Conservation (phyloP, 2,888 invertebrate genomes). For the Drosophila conformis region DNA sequence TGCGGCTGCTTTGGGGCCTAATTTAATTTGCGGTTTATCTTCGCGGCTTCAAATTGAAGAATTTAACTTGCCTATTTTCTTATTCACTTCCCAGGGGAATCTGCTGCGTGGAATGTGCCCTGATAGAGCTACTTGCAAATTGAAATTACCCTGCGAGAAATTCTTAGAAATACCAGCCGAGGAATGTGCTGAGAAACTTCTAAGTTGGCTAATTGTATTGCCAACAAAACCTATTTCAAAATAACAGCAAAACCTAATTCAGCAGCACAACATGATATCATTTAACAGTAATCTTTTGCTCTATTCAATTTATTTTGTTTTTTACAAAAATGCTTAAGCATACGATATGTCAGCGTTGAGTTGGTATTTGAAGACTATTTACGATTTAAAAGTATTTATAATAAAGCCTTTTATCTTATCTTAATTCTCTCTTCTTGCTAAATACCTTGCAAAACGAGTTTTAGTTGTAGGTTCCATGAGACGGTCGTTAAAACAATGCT, state of each 20-base stretch:
- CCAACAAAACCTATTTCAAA: neutral
- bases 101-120: constrained; percentile 38
- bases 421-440: constrained; percentile 10
- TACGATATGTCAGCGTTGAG: neutral
- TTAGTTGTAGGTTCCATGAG: constrained; percentile 25
- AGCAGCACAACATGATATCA: neutral
- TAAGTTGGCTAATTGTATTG: neutral
- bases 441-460: constrained; percentile 45
- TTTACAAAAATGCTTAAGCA: neutral
- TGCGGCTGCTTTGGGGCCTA: constrained; percentile 47
- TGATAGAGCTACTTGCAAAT: constrained; percentile 35
- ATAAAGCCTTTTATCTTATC: constrained; percentile 18
- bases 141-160: constrained; percentile 37
- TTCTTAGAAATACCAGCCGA: constrained; percentile 27
- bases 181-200: constrained; percentile 33
- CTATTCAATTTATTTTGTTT: neutral
- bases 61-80: constrained; percentile 29
- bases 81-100: constrained; percentile 37
- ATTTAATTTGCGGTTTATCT: constrained; percentile 74
- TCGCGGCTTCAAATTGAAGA: constrained; percentile 36
- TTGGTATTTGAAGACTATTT: constrained; percentile 6
- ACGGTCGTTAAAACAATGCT: constrained; percentile 23
- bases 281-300: neutral
- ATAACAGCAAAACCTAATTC: neutral
- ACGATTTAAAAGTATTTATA: neutral